Base-by-base conservation (phyloP, 2,888 invertebrate species). In the Chorisops tibialis region DNA sequence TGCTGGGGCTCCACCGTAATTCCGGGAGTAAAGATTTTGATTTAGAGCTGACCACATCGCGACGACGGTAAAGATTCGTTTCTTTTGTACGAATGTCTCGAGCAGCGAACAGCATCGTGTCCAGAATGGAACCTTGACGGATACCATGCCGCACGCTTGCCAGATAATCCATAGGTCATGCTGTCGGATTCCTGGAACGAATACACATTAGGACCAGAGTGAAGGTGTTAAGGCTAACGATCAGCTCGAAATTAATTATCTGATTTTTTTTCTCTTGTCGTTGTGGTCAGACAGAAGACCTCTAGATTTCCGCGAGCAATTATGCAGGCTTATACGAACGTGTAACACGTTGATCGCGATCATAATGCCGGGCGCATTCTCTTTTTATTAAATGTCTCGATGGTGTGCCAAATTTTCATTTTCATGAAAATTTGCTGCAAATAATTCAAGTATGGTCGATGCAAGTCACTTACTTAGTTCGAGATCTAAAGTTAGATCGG, bases 341-440 rank as follows among this genome's bases (percentile, higher is more conserved):
- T n/a, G n/a, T n/a, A n/a, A n/a, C n/a, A n/a, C n/a, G n/a, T n/a
- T n/a, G n/a, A n/a, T n/a, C n/a, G 5, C 30, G 43, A 14, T 21
- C 56, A 45, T 45, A 54, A 21, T 11, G 43, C 21, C 39, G 12
- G 24, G 43, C 54, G 24, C 39, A 38, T 16, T 16, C 11, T 9
- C 4, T 39, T 21, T 41, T 54, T 24, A 38, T 37, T n/a, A n/a
- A n/a, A 30, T 54, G 56, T 16, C 45, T 56, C 18, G 56, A 56
- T 56, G 16, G 56, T 30, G 24, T 56, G 56, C 56, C 56, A 56
- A 45, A 56, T 56, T 56, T 54, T 56, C 56, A 45, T 43, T 45
- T 56, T 56, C 56, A 43, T 56, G 45, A 19, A 45, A 56, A 56
- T 56, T 56, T 56, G 30, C 45, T 24, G 45, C 56, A 56, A 56